A percentile compares a stretch with the other conserved stretches of the same genome.
phyloP scores from a whole-genome alignment of 2,888 invertebrate genomes.

The Pseudococcus viburni region DNA sequence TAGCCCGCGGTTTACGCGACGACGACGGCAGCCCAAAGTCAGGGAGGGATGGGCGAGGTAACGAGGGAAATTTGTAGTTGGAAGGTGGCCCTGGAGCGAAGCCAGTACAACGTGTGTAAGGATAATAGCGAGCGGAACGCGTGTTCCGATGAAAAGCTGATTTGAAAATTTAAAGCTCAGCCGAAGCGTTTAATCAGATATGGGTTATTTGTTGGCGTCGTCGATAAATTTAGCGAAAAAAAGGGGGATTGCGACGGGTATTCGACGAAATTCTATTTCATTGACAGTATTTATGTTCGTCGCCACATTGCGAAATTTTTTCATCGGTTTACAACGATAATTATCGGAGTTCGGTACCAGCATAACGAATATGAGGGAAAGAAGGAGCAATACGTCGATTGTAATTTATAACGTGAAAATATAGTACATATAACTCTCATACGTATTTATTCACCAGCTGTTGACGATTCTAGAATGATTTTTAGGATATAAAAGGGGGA shows the following conservation, averaged over 20 bases:
- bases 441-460: no score
- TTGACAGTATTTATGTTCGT: background rate
- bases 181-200: slow-evolving; percentile 34
- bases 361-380: no score
- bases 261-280: slow-evolving; percentile 2
- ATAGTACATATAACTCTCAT: no score
- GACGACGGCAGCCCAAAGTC: no score
- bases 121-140: background rate
- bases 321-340: no score
- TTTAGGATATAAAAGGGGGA: no score
- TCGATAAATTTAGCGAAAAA: background rate
- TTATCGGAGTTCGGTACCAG: no score
- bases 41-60: no score
- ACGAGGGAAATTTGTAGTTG: slow-evolving; percentile 19
- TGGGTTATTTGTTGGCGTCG: slow-evolving; percentile 16
- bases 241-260: background rate
- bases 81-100: slow-evolving; percentile 46
- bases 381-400: no score
- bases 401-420: no score
- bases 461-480: no score
- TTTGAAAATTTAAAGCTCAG: slow-evolving; percentile 33
- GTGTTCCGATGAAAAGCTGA: slow-evolving; percentile 18
- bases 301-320: no score
- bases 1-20: background rate
- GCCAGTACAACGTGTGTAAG: slow-evolving; percentile 21